Conservation (phyloP, 2,797 vertebrate species). For the Crax fasciolata region DNA sequence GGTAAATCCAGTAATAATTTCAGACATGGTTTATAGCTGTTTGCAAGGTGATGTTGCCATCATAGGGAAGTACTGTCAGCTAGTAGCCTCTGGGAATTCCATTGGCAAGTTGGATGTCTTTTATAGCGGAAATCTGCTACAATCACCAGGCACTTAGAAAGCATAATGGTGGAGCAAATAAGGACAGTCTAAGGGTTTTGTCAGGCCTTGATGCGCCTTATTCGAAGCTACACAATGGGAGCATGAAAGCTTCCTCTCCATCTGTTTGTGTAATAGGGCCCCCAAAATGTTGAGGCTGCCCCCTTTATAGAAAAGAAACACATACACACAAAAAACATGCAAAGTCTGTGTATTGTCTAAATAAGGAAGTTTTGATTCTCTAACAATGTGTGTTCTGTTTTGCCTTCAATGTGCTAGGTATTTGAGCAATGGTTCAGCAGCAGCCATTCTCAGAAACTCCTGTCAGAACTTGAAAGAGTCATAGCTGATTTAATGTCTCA, state of each 20-base stretch:
- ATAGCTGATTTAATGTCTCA: not conserved
- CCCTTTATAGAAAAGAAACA: not conserved
- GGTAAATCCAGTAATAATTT: not conserved
- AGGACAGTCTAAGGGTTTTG: not conserved
- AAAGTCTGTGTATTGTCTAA: not conserved
- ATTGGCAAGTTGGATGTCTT: not conserved
- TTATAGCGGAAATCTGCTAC: not conserved
- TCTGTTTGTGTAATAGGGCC: not conserved
- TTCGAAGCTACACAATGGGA: not conserved
- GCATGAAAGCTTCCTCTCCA: not conserved
- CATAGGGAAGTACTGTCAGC: not conserved
- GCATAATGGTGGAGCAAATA: not conserved
- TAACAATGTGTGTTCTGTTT: not conserved
- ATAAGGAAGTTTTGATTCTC: not conserved
- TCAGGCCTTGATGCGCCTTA: not conserved
- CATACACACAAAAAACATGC: not conserved
- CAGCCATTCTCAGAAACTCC: conserved; percentile 8
- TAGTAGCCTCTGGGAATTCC: not conserved
- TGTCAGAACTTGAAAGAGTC: not conserved
- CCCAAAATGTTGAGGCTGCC: not conserved
- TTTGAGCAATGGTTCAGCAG: conserved; percentile 47
- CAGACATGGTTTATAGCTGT: not conserved
- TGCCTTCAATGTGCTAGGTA: conserved; percentile 49
- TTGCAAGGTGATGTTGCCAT: not conserved
- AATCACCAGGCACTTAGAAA: not conserved